Conservation (phyloP, 2,797 vertebrate species). For the Spondyliosoma cantharus region DNA sequence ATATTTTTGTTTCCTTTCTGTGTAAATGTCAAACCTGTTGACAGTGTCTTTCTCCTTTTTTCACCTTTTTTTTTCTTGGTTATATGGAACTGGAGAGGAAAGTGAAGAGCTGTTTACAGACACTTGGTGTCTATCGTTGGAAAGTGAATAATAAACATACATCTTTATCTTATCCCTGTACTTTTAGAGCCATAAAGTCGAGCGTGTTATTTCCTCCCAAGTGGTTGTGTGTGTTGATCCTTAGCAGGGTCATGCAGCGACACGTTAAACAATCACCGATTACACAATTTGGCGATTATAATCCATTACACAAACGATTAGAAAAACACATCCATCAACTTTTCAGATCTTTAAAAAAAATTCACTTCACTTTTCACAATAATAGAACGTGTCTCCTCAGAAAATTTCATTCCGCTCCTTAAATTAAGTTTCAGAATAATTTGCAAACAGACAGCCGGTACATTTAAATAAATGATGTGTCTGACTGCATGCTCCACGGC, state of each 20-base stretch:
- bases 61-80: not conserved
- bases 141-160: not conserved
- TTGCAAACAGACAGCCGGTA: constrained; percentile 9
- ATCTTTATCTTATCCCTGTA: not conserved
- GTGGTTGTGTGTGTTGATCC: constrained; percentile 25
- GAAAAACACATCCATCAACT: constrained; percentile 50
- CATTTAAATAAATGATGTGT: constrained; percentile 38
- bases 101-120: not conserved
- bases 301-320: constrained; percentile 50
- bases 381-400: constrained; percentile 13
- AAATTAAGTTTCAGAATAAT: constrained; percentile 13
- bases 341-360: constrained; percentile 20
- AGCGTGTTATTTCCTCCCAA: constrained; percentile 6
- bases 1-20: not conserved
- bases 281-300: constrained; percentile 23
- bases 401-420: constrained; percentile 22
- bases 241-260: constrained; percentile 21
- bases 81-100: not conserved
- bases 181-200: not conserved
- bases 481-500: constrained; percentile 23
- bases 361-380: constrained; percentile 12
- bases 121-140: not conserved
- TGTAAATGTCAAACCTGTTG: too few species aligned
- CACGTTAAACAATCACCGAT: constrained; percentile 51
- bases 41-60: not conserved